Base-by-base conservation (phyloP, 2,797 vertebrate genomes). In the Spinibarbus caldwelli region DNA sequence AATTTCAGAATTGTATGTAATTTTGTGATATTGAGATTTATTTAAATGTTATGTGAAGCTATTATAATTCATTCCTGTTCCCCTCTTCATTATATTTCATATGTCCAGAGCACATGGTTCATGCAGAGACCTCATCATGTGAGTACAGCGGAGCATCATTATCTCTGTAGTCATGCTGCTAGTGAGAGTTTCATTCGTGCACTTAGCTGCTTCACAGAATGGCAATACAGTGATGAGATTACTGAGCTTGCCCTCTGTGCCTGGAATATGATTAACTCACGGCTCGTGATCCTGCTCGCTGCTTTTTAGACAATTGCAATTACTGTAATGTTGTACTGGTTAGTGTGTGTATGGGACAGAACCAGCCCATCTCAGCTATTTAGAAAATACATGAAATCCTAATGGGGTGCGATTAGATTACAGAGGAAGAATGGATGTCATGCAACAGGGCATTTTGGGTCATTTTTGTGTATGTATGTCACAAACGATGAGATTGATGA, bases 231-330 rank as follows among this genome's bases (percentile, higher is more conserved):
- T 17, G n/a, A 68, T 92, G 90, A 89, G 93, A 94, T 94, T 93
- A 94, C 36, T 71, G 83, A 85, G 12, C 73, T 87, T 75, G 81
- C 72, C 82, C 75, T 78, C 83, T 70, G 73, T 54, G 47, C 19
- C 38, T 34, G 47, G 47, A 84, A 71, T 70, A 78, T 15, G 81
- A 87, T 86, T 87, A 84, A 45, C 38, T 49, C 59, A 29, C 72
- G 78, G 86, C 89, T 84, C 73, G 80, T 80, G 86, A 90, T 89
- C 85, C 90, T 85, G 90, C 91, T 80, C 79, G 71, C 85, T 79
- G 89, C 85, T 88, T 91, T 90, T 93, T 89, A 90, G 85, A 90
- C 91, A 87, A 91, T 87, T 90, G 93, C 91, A 95, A 95, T 95
- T 93, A 94, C 90, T 90, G 88, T 94, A 94, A 94, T 94, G 93